phyloP scores from a whole-genome alignment of 2,113 vertebrate genomes.

The Aleadryas rufinucha region DNA sequence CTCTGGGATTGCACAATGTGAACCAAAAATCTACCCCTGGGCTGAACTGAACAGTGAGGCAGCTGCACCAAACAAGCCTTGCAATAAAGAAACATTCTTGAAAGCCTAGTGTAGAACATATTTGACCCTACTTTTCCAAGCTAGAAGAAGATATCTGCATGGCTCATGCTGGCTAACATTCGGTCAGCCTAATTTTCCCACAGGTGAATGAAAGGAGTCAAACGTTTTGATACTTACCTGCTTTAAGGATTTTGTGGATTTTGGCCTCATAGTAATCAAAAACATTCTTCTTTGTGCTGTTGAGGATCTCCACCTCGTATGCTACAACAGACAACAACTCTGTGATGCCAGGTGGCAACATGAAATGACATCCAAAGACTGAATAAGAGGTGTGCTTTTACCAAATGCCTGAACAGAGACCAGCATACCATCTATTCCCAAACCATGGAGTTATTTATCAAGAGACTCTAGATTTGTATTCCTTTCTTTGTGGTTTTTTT shows the following conservation, averaged over 20 bases:
- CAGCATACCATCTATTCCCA: not conserved
- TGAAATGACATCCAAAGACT: not conserved
- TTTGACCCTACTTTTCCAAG: not conserved
- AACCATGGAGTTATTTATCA: not conserved
- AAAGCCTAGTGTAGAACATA: not conserved
- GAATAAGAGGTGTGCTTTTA: not conserved
- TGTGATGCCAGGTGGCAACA: not conserved
- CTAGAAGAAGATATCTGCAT: not conserved
- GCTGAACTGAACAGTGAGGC: not conserved
- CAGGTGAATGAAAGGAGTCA: not conserved
- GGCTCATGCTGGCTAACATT: not conserved
- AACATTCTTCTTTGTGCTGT: conserved; percentile 51
- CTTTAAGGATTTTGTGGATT: conserved; percentile 58
- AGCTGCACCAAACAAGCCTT: not conserved
- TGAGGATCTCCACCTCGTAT: conserved; percentile 54
- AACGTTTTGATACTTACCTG: conserved; percentile 47
- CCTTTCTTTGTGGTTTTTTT: not conserved
- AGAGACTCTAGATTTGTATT: not conserved
- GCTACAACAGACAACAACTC: conserved; percentile 22
- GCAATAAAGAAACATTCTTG: not conserved
- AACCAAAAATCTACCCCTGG: not conserved
- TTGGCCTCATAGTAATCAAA: conserved; percentile 57
- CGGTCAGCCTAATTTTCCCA: not conserved
- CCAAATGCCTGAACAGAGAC: not conserved
- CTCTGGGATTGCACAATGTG: not conserved